Percentiles rank a stretch among this genome's conserved stretches.
phyloP scores from a whole-genome alignment of 2,113 vertebrate genomes.

The Hemicordylus capensis region DNA sequence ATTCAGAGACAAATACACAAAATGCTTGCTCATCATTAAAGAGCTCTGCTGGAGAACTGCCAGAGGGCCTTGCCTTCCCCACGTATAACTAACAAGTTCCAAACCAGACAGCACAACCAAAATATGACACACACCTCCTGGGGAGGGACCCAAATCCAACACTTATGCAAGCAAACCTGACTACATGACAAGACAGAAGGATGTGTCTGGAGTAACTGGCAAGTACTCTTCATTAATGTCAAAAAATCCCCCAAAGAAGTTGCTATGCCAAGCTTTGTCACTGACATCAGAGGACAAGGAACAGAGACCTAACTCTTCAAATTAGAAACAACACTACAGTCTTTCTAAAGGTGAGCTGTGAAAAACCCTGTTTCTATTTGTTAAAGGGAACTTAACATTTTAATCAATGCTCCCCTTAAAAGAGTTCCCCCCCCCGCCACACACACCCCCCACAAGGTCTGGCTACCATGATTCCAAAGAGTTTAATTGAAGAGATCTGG shows the following conservation, averaged over 20 bases:
- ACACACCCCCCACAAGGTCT: not conserved
- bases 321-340: not conserved
- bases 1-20: not conserved
- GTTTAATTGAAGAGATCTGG: conserved; percentile 14
- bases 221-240: not conserved
- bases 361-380: not conserved
- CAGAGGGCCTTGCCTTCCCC: not conserved
- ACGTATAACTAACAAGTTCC: not conserved
- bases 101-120: not conserved
- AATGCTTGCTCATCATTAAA: not conserved
- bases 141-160: not conserved
- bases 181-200: not conserved
- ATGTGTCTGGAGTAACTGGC: not conserved
- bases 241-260: not conserved
- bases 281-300: not conserved
- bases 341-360: not conserved
- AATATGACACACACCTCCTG: not conserved
- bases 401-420: not conserved
- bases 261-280: not conserved
- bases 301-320: not conserved
- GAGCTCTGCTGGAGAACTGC: not conserved
- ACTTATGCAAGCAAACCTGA: not conserved
- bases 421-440: not conserved
- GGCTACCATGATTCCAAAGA: not conserved
- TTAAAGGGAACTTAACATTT: not conserved